Evolutionary conservation across 2,113 vertebrate genomes (phyloP).

Genomic region (Drymodes brunneopygia): DNA sequence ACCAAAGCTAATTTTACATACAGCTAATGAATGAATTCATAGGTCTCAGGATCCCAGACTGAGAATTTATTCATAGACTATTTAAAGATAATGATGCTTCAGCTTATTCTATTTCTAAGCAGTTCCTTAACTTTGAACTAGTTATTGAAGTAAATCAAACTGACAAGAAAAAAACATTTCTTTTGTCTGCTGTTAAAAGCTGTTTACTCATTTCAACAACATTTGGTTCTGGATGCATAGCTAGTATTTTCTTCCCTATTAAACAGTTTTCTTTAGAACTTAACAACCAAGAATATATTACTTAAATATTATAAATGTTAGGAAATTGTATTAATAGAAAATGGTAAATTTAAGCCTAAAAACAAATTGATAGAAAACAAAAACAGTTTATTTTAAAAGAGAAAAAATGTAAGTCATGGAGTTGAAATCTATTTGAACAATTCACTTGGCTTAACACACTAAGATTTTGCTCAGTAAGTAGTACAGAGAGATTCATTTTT

Average conservation of each 20-base stretch:
- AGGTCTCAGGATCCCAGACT: not conserved
- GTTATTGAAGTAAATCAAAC: not conserved
- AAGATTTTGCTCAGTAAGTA: not conserved
- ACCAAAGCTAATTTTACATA: not conserved
- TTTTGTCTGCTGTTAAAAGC: not conserved
- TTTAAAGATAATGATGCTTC: not conserved
- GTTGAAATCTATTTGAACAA: not conserved
- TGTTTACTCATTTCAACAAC: not conserved
- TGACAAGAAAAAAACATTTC: not conserved
- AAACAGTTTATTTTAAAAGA: not conserved
- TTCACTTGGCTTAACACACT: not conserved
- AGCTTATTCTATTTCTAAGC: not conserved
- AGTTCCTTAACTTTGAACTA: not conserved
- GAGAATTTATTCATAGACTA: not conserved
- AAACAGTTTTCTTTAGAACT: not conserved
- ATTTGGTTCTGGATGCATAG: not conserved
- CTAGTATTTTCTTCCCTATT: not conserved
- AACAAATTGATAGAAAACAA: not conserved
- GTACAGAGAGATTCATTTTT: not conserved
- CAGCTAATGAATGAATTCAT: slow-evolving; percentile 26
- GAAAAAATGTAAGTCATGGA: not conserved
- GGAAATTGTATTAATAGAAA: not conserved
- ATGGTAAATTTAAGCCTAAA: not conserved
- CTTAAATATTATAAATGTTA: not conserved
- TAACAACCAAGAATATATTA: not conserved